Evolutionary conservation across 1,140 invertebrate species (phyloP), one percentile per base, ranked within the genome.

Genomic region (Drosophila varians): DNA sequence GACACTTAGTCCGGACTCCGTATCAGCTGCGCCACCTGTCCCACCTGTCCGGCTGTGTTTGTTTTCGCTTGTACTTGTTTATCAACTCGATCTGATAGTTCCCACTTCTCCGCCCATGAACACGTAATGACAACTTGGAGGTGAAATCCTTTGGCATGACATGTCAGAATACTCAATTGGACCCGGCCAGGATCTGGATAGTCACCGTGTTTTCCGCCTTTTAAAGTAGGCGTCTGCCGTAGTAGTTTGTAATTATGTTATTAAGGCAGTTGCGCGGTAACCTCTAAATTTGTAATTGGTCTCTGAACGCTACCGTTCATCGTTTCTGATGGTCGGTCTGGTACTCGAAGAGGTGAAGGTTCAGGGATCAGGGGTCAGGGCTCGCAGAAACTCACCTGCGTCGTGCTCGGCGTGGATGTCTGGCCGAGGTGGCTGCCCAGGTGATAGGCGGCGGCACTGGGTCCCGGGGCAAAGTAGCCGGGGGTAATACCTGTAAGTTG

Each of bases 381-480:
- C 45, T 23, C 21, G 45, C 14, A 18, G 45, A 25, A 34, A 91
- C 90, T 90, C 89, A 91, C 90, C 90, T 91, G 90, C 77, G 88
- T 89, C 69, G 89, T 83, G 74, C 77, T 75, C 36, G 90, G 79
- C 86, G 86, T 90, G 53, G 90, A 82, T 74, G 82, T 82, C 74
- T 91, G 90, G 61, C 88, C 74, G 69, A 91, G 80, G 84, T 91
- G 90, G 64, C 90, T 91, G 88, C 90, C 90, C 77, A 91, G 82
- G 56, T 91, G 90, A 86, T 91, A 91, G 77, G 90, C 90, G 38
- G 90, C 89, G 49, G 88, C 90, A 72, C 87, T 87, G 74, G 88
- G 90, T 49, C 90, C 90, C 40, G 90, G 90, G 25, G 90, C 90
- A 58, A 91, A 91, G 70, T 91, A 91, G 55, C 90, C 88, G 53